Percentiles rank a stretch among this genome's conserved stretches.
Evolutionary conservation across 2,113 vertebrate genomes (phyloP).

Genomic region (Gopherus flavomarginatus): DNA sequence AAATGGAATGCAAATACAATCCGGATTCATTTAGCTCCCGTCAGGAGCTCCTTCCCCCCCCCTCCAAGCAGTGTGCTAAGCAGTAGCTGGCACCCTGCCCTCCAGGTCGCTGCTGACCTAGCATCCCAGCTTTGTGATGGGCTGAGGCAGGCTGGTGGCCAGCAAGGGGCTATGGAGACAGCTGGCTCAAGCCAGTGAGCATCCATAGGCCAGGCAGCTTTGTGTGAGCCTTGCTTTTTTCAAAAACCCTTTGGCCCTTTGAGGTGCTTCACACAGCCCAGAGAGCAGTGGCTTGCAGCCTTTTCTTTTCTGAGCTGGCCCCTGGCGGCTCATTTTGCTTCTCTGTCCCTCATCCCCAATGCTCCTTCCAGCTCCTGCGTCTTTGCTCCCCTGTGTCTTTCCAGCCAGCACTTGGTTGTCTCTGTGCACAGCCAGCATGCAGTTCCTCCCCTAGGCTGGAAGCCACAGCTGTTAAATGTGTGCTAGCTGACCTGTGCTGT

Average conservation of each 20-base stretch:
- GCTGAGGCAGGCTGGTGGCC: background rate
- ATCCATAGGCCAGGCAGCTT: background rate
- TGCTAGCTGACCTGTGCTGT: background rate
- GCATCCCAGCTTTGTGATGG: background rate
- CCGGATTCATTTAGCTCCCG: background rate
- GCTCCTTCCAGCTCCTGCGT: background rate
- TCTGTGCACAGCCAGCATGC: accelerated
- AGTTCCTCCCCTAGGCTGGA: background rate
- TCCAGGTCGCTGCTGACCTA: background rate
- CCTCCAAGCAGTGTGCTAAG: background rate
- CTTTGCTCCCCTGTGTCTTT: background rate
- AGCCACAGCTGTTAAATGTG: background rate
- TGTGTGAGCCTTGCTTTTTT: background rate
- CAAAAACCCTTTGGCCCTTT: constrained; percentile 3
- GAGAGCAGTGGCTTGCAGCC: background rate
- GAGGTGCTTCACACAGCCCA: background rate
- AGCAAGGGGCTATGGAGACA: background rate
- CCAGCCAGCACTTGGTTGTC: background rate
- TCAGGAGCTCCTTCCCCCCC: background rate
- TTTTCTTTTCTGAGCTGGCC: background rate
- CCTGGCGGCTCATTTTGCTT: background rate
- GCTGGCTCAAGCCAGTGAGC: background rate
- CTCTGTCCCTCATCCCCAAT: background rate
- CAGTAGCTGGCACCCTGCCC: background rate
- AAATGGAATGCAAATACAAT: constrained; percentile 47